Evolutionary conservation across 2,797 vertebrate genomes (phyloP), one percentile per base, ranked within the genome.

Genomic region (Sparidentex hasta): DNA sequence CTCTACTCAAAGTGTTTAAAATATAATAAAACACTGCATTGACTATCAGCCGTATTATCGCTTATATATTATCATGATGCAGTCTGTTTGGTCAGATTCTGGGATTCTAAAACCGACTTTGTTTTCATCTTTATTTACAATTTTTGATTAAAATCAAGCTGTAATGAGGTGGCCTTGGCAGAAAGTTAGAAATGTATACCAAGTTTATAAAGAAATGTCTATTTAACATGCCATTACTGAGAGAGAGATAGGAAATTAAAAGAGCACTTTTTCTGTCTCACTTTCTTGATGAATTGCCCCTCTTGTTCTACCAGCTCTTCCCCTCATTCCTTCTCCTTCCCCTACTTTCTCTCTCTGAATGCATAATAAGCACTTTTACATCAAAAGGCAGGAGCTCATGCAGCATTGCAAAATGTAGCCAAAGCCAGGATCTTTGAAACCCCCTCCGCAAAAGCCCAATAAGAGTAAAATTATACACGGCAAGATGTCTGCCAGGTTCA

Each of bases 321-420:
- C 21, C 20, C n/a, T 5, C 17, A 3, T 11, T 43, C 48, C 56
- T 48, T 55, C 38, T 57, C 20, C 54, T 27, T 11, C 20, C 4
- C 33, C 44, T 20, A 7, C 21, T 20, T 6, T 20, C 14, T 14
- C 6, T 58, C 9, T 57, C 77, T 46, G 43, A 79, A 63, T 59
- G 55, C 76, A 84, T 69, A 82, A 87, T 62, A 76, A 80, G 46
- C 63, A 63, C 55, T 83, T 81, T 78, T 48, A 78, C 69, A 82
- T 87, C 61, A 88, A 90, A 82, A 44, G 41, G 52, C 57, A 71
- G 33, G 68, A 85, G 67, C 78, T 88, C 70, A 65, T 51, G 54
- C 55, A 44, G 78, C 77, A 48, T 12, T 56, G 59, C 47, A 29
- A 81, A 84, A 88, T 73, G 65, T 23, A 56, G 69, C 51, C 69